Percentiles rank a stretch among this genome's conserved stretches.
phyloP scores from a whole-genome alignment of 2,113 vertebrate genomes.

The Vidua chalybeata region DNA sequence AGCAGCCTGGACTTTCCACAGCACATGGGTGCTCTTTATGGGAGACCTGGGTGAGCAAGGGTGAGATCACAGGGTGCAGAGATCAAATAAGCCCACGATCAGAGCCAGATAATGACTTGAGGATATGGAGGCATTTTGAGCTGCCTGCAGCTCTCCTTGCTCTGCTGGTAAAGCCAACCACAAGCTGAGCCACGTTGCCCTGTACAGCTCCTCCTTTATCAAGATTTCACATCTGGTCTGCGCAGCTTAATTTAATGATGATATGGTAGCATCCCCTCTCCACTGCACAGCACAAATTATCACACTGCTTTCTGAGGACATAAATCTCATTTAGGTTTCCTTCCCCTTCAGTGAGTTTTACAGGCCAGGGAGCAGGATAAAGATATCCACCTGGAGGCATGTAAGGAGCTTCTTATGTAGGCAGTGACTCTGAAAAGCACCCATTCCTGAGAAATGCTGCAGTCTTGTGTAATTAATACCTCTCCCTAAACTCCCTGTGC shows the following conservation, averaged over 20 bases:
- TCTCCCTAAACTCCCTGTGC: not conserved
- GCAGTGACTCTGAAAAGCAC: not conserved
- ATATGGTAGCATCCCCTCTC: constrained; percentile 40
- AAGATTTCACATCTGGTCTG: constrained; percentile 51
- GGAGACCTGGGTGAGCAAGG: not conserved
- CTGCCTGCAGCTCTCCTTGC: not conserved
- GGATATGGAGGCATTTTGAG: not conserved
- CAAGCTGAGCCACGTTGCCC: not conserved
- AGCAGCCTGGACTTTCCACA: not conserved
- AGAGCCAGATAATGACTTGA: not conserved
- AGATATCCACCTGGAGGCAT: not conserved
- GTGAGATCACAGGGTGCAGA: not conserved
- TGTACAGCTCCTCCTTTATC: constrained; percentile 51
- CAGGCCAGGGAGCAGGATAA: constrained; percentile 14
- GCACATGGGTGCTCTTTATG: not conserved
- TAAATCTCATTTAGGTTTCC: constrained; percentile 56
- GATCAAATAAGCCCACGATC: not conserved
- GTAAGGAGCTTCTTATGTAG: not conserved
- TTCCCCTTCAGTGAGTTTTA: constrained; percentile 44
- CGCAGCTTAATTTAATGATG: constrained; percentile 62
- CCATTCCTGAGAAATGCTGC: not conserved
- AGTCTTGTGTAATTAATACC: not conserved
- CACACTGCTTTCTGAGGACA: constrained; percentile 20
- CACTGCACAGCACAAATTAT: constrained; percentile 50
- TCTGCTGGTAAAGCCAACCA: not conserved